Evolutionary conservation across 2,888 invertebrate species (phyloP).

Genomic region (Leptarthrus brevirostris): DNA sequence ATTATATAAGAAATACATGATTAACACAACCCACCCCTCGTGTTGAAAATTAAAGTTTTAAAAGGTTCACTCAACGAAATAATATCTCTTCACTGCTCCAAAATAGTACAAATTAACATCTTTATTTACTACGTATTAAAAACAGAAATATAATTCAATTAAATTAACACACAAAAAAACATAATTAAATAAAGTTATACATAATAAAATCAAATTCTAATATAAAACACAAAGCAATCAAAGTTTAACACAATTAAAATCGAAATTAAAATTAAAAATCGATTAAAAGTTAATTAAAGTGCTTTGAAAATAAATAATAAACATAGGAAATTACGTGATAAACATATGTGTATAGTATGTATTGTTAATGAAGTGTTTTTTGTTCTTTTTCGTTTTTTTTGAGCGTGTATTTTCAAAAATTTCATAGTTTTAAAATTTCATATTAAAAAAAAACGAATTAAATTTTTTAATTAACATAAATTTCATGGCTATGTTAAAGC

Average conservation of each 20-base stretch:
- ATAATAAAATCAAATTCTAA: neutral
- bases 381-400: neutral
- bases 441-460: neutral
- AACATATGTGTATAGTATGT: neutral
- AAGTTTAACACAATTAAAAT: neutral
- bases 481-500: neutral
- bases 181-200: too few species aligned
- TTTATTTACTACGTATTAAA: neutral
- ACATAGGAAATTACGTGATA: too few species aligned
- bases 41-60: too few species aligned
- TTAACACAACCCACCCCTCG: too few species aligned
- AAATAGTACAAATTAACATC: neutral
- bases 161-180: neutral
- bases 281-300: neutral
- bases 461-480: neutral
- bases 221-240: neutral
- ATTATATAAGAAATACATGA: neutral
- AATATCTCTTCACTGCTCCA: too few species aligned
- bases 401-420: neutral
- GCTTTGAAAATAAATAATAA: neutral
- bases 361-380: conserved; percentile 3
- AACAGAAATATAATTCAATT: neutral
- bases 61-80: too few species aligned
- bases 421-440: neutral
- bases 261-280: neutral